Conservation (phyloP, 2,888 invertebrate species). For the Heliconius sara region DNA sequence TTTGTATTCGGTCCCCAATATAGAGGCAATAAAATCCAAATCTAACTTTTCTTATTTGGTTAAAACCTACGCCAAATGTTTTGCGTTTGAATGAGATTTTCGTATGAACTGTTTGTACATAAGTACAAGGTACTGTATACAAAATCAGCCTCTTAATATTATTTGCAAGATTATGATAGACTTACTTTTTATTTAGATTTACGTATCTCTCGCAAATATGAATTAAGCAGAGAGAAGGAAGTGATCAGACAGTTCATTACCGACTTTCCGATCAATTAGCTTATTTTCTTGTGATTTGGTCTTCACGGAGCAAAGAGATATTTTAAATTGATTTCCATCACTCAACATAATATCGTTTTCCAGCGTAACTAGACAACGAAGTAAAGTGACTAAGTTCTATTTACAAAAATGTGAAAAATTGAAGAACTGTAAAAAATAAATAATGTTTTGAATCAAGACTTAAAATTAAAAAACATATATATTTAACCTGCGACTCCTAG, state of each 20-base stretch:
- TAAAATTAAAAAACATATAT: too few species aligned
- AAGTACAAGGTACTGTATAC: background rate
- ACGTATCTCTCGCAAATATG: background rate
- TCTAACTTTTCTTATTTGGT: conserved; percentile 25
- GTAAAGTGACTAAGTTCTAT: too few species aligned
- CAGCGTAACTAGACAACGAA: too few species aligned
- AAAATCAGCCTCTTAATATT: background rate
- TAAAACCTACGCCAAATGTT: conserved; percentile 18
- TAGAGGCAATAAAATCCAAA: conserved; percentile 19
- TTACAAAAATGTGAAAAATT: too few species aligned
- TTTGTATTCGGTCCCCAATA: conserved; percentile 20
- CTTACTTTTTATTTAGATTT: background rate
- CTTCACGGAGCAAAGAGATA: too few species aligned
- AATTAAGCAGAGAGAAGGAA: background rate
- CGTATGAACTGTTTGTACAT: background rate
- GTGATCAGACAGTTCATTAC: background rate
- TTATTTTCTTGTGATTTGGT: too few species aligned
- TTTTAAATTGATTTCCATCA: too few species aligned
- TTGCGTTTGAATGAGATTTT: conserved; percentile 13
- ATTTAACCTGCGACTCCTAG: too few species aligned
- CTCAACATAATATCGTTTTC: too few species aligned
- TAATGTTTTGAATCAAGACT: too few species aligned
- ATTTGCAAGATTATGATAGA: background rate
- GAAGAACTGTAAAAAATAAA: too few species aligned
- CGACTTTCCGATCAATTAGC: background rate